Conservation (phyloP, 2,888 invertebrate genomes). For the Hanleya hanleyi region DNA sequence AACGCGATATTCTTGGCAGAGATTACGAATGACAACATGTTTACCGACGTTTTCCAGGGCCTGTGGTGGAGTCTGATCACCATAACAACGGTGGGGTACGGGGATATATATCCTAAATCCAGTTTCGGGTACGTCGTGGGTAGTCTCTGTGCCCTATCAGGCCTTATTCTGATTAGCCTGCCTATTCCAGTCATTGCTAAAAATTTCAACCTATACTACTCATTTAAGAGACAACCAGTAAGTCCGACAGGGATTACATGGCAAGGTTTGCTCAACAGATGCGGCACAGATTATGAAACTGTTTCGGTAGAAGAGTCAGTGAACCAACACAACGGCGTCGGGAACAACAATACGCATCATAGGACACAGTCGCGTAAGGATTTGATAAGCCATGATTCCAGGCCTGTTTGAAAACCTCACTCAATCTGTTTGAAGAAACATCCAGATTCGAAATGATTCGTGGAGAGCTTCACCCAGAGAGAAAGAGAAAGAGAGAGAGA, state of each 20-base stretch:
- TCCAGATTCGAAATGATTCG: no score
- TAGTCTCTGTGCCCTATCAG: background rate
- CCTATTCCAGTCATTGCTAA: conserved; percentile 1
- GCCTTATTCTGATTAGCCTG: background rate
- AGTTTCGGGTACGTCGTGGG: background rate
- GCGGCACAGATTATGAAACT: background rate
- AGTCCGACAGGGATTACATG: background rate
- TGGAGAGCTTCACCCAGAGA: no score
- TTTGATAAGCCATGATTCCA: no score
- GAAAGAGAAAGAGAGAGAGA: no score
- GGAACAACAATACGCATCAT: no score
- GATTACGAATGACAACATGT: conserved; percentile 29
- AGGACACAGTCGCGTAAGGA: no score
- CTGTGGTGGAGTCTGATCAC: conserved; percentile 55
- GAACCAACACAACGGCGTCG: background rate
- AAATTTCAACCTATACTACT: conserved; percentile 1
- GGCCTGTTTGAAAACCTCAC: no score
- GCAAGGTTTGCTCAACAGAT: background rate
- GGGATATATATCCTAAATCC: background rate
- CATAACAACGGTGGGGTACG: conserved; percentile 41
- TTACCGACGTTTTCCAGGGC: conserved; percentile 42
- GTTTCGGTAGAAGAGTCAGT: no score
- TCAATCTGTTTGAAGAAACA: no score
- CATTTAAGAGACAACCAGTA: background rate
- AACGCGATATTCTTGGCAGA: conserved; percentile 48